Base-by-base conservation (phyloP, 1,140 invertebrate genomes). In the Spodoptera frugiperda region DNA sequence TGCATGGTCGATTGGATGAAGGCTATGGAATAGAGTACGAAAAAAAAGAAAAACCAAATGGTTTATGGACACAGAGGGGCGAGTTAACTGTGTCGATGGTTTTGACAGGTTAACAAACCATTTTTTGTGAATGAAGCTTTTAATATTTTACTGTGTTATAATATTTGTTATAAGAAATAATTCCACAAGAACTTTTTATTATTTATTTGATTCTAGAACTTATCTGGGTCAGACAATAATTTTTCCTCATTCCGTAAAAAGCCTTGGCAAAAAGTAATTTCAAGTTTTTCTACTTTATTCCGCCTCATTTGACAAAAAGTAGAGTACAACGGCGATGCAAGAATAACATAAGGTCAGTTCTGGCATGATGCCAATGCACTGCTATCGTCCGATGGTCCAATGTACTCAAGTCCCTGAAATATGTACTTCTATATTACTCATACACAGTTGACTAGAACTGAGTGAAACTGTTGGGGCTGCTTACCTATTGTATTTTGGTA, bases 321-420 rank as follows among this genome's bases (percentile, higher is more conserved):
- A 54, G 53, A 51, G 46, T 39, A 71, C 30, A 21, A n/a, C 44
- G 21, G n/a, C 9, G 1, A 12, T 17, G 53, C 68, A 71, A 71
- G 68, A 71, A 71, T 57, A 71, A 71, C 53, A 33, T 55, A 44
- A 55, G 53, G 46, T 68, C 46, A 25, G 53, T 8, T 21, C 33
- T 71, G 68, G 68, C 68, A 10, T 11, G 53, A 17, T 44, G 68
- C 68, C 68, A 71, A 30, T 71, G 68, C 68, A 71, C 30, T 65
- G 17, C 21, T 65, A 19, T 65, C 65, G 48, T 68, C 25, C 57
- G 57, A 61, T 61, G 17, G 30, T 30, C 30, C 57, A n/a, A 33
- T 39, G 57, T 61, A 33, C 57, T 17, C 17, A 54, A 11, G 19
- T 9, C 51, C 15, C 51, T 11, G 3, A 21, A 55, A 55, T 55